Base-by-base conservation (phyloP, 2,888 invertebrate genomes). In the Tolmerus cingulatus region DNA sequence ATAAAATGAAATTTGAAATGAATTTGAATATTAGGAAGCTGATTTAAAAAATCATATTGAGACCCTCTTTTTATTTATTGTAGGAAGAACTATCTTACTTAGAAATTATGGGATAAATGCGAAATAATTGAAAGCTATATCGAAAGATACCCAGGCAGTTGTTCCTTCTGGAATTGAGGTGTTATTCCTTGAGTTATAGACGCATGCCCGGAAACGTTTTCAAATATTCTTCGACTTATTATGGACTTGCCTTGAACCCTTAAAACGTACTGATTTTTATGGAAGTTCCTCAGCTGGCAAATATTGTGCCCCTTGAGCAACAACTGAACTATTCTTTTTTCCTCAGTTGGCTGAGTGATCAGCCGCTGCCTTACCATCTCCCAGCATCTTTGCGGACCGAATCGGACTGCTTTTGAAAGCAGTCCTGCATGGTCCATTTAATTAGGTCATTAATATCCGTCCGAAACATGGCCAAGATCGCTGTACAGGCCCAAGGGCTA, bases 371-470 rank as follows among this genome's bases (percentile, higher is more conserved):
- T 66, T 19, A 23, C 27, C 23, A 66, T 66, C 66, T 3, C 27
- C 23, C 66, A 66, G 66, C 27, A 66, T 23, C 66, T 66, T 66
- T 76, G 76, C 37, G 37, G 7, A 76, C 27, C 76, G 76, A 76
- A 27, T 40, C 76, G 34, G 76, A 5, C 16, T 37, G 76, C 76
- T 16, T 76, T 34, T 12, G 30, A 16, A 30, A 66, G 66, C 74
- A 66, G 9, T 19, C 40, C 57, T 30, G 34, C 30, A 85, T 16
- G 85, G 74, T 74, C 57, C 85, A 85, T 85, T 85, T 85, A 85
- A 85, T 23, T 23, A 23, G 66, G 85, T 85, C 74, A 79, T 79
- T 40, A 79, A 79, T 79, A 23, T 46, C 37, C 43, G 57, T 74
- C 55, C 37, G 12, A 46, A 76, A 40, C 37, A 76, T 76, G 76